phyloP scores from a whole-genome alignment of 2,888 invertebrate species.

The Euplexia lucipara region DNA sequence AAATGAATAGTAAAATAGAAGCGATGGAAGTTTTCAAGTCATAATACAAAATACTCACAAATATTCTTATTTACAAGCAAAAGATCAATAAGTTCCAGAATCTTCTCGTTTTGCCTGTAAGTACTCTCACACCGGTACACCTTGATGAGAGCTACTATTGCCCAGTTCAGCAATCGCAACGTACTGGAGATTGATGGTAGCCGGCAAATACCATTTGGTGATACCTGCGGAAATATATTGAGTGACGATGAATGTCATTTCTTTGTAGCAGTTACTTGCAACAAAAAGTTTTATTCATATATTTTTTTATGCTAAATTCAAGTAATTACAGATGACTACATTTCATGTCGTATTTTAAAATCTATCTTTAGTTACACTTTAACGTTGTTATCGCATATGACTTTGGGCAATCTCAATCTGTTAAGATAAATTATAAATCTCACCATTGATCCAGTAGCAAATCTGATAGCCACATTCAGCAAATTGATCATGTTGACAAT shows the following conservation, averaged over 20 bases:
- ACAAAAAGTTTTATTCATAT: no score
- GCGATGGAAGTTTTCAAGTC: no score
- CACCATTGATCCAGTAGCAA: conserved; percentile 48
- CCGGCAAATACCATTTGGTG: conserved; percentile 10
- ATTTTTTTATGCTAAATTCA: no score
- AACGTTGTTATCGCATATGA: no score
- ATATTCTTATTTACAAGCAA: conserved; percentile 59
- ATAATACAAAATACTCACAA: conserved; percentile 57
- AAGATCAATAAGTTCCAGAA: conserved; percentile 64
- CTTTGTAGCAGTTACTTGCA: no score
- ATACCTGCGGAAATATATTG: conserved; percentile 6
- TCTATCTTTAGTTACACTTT: no score
- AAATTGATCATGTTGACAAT: conserved; percentile 47
- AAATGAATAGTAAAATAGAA: no score
- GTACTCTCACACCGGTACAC: conserved; percentile 65
- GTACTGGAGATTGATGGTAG: conserved; percentile 45
- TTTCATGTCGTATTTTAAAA: no score
- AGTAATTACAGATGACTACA: no score
- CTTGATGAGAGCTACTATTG: conserved; percentile 37
- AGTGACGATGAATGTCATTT: neutral
- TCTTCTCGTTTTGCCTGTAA: conserved; percentile 57
- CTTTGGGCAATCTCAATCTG: no score
- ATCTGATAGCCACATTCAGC: conserved; percentile 50
- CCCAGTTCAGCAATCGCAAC: conserved; percentile 55
- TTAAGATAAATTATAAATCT: neutral